These are phyloP conservation scores for Cotesia vestalis DNA, from an alignment of 1,140 invertebrate species.

Conservation along the genomic window DNA sequence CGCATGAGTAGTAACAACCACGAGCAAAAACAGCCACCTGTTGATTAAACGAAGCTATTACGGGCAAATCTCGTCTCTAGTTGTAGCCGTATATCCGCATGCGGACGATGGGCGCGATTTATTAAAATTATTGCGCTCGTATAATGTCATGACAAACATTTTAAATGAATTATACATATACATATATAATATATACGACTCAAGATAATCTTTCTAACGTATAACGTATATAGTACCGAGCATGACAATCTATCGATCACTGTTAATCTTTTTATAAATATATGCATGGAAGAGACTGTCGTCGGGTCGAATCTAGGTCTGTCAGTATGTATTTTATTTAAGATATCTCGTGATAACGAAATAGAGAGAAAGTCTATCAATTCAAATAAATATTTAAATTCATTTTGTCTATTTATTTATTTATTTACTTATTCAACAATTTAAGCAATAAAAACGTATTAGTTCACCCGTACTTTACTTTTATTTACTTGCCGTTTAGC, in stretches of 20 bases:
- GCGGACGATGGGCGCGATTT: constrained; percentile 1
- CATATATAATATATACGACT: neutral
- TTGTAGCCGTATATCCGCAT: no score
- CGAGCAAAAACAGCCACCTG: constrained; percentile 23
- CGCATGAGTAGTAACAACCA: neutral
- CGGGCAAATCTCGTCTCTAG: neutral
- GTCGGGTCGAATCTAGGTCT: neutral
- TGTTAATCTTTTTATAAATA: neutral
- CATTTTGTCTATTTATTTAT: constrained; percentile 48
- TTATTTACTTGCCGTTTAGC: constrained; percentile 22
- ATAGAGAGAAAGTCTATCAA: constrained; percentile 51
- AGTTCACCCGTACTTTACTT: no score
- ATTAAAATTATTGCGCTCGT: constrained; percentile 30
- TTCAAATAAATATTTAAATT: constrained; percentile 46
- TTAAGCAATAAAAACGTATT: no score
- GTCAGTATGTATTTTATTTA: neutral
- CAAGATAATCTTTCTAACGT: constrained; percentile 5
- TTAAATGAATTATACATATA: neutral
- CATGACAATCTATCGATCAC: constrained; percentile 7
- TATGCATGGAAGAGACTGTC: neutral
- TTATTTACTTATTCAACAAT: neutral
- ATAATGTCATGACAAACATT: constrained; percentile 30
- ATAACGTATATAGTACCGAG: neutral
- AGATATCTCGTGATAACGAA: constrained; percentile 46
- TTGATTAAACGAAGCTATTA: constrained; percentile 24